Percentiles rank a stretch among this genome's conserved stretches.
Evolutionary conservation across 2,113 vertebrate genomes (phyloP).

Genomic region (Lonchura striata): DNA sequence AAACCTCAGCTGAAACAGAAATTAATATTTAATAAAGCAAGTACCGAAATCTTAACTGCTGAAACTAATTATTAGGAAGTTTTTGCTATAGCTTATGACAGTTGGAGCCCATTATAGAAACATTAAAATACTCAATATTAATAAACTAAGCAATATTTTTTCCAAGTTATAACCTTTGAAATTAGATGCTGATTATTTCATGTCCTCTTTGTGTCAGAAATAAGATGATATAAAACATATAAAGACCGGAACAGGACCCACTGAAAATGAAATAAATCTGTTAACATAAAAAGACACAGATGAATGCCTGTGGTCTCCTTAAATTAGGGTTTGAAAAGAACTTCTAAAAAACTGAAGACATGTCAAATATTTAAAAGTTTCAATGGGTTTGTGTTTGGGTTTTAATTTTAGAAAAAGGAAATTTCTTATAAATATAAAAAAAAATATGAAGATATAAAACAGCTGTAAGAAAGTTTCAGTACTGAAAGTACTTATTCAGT

Average conservation of each 20-base stretch:
- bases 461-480: background rate
- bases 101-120: background rate
- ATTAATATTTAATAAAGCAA: background rate
- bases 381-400: fast-evolving
- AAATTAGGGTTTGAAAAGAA: background rate
- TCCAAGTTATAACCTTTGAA: background rate
- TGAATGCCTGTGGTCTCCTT: background rate
- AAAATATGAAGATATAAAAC: background rate
- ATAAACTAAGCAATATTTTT: background rate
- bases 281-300: background rate
- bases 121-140: background rate
- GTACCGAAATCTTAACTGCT: background rate
- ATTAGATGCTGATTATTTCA: background rate
- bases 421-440: background rate
- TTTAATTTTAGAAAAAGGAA: background rate
- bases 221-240: background rate
- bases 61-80: background rate
- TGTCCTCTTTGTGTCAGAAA: background rate
- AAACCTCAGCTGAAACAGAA: background rate
- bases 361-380: background rate
- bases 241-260: background rate
- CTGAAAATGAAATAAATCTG: background rate
- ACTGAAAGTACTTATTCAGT: background rate
- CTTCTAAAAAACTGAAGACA: background rate
- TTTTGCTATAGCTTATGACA: background rate